Conservation (phyloP, 2,113 vertebrate species). For the Megaleporinus macrocephalus region DNA sequence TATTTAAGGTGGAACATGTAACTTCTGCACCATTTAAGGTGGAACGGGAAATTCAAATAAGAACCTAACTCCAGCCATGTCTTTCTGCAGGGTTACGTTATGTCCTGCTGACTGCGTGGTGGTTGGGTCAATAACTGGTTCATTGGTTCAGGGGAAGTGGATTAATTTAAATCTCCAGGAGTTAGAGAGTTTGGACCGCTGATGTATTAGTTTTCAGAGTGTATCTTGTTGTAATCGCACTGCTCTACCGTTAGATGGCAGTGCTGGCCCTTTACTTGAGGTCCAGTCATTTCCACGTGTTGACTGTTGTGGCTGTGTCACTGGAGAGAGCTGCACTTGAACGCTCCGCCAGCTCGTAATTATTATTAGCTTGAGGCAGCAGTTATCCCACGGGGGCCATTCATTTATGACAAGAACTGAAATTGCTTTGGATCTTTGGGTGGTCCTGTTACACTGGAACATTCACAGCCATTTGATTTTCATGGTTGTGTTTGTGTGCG, state of each 20-base stretch:
- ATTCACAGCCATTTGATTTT: not conserved
- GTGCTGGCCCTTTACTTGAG: not conserved
- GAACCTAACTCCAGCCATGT: no score
- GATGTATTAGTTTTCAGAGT: not conserved
- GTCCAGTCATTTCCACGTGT: not conserved
- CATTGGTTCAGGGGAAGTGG: no score
- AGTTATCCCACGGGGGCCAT: not conserved
- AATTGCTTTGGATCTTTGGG: not conserved
- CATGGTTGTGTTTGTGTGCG: no score
- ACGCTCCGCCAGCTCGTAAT: not conserved
- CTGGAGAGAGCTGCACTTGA: not conserved
- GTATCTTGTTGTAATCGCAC: constrained; percentile 55
- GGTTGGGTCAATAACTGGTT: no score
- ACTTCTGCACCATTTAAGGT: no score
- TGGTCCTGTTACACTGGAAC: not conserved
- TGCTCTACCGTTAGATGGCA: constrained; percentile 58
- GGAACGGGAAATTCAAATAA: no score
- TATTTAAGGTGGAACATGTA: no score
- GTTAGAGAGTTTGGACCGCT: no score
- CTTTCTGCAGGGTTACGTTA: no score
- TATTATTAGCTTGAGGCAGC: not conserved
- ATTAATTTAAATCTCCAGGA: no score
- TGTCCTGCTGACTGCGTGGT: no score
- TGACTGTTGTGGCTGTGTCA: not conserved
- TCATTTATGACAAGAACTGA: not conserved